Evolutionary conservation across 2,888 invertebrate genomes (phyloP).

Genomic region (Xylota sylvarum): DNA sequence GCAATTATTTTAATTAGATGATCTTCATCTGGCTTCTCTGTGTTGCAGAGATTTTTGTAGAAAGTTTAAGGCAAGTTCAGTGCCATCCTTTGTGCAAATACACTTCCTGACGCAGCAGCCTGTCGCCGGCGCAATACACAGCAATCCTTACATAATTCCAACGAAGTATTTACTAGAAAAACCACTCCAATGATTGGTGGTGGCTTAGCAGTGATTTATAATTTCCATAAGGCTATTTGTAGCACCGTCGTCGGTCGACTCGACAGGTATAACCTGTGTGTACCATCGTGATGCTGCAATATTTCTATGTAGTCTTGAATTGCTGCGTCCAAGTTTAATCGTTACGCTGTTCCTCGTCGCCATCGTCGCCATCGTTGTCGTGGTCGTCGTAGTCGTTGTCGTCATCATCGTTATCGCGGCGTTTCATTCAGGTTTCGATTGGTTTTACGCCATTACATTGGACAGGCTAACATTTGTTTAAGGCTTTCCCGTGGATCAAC

Average conservation of each 20-base stretch:
- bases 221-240: conserved; percentile 58
- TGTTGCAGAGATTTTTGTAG: conserved; percentile 23
- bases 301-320: conserved; percentile 31
- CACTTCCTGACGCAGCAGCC: conserved; percentile 58
- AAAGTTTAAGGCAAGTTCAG: conserved; percentile 71
- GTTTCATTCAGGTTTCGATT: conserved; percentile 59
- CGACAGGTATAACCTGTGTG: conserved; percentile 60
- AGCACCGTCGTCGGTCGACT: conserved; percentile 20
- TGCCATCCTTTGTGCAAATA: conserved; percentile 49
- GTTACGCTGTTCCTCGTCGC: conserved; percentile 5
- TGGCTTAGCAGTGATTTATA: conserved; percentile 47
- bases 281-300: conserved; percentile 38
- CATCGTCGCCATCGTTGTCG: background rate
- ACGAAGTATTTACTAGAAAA: conserved; percentile 27
- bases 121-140: background rate
- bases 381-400: background rate
- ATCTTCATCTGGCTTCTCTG: conserved; percentile 19
- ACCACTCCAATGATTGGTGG: conserved; percentile 42
- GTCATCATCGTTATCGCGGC: conserved; percentile 3
- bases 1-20: conserved; percentile 51
- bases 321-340: conserved; percentile 31
- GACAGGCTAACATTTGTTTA: conserved; percentile 17
- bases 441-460: conserved; percentile 3
- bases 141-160: conserved; percentile 59
- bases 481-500: conserved; percentile 16